Percentiles rank a stretch among this genome's conserved stretches.
These are phyloP conservation scores for Monopis laevigella DNA, from an alignment of 2,888 invertebrate genomes.

Conservation along the genomic window DNA sequence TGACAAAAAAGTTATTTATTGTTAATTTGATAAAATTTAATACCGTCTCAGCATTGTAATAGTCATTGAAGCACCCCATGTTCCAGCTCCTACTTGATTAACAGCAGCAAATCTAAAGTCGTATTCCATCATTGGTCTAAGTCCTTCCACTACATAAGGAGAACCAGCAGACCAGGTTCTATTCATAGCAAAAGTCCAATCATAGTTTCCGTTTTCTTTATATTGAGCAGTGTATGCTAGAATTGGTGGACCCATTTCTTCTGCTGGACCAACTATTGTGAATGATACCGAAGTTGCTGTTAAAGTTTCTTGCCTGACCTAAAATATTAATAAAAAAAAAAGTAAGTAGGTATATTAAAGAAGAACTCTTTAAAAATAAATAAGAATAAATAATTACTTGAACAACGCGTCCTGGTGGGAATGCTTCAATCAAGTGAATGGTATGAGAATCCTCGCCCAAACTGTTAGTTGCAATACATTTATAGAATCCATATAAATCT, in stretches of 20 bases:
- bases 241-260: slow-evolving; percentile 80
- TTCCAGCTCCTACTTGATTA: slow-evolving; percentile 84
- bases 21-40: neutral
- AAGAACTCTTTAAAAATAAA: too few relatives aligned
- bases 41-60: slow-evolving; percentile 78
- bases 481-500: slow-evolving; percentile 77
- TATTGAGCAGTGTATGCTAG: slow-evolving; percentile 79
- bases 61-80: slow-evolving; percentile 72
- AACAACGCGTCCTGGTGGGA: slow-evolving; percentile 71
- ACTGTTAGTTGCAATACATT: slow-evolving; percentile 82
- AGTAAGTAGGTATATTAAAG: too few relatives aligned
- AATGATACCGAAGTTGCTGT: slow-evolving; percentile 89
- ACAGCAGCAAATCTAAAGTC: slow-evolving; percentile 85
- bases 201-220: slow-evolving; percentile 71
- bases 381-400: slow-evolving; percentile 50
- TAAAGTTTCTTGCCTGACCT: slow-evolving; percentile 73
- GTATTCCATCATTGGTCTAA: slow-evolving; percentile 80
- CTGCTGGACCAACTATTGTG: slow-evolving; percentile 77
- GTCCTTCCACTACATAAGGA: slow-evolving; percentile 81
- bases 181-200: slow-evolving; percentile 75
- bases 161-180: slow-evolving; percentile 84
- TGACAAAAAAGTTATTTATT: neutral
- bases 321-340: slow-evolving; percentile 22
- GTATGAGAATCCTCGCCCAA: slow-evolving; percentile 74
- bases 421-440: slow-evolving; percentile 80